phyloP scores from a whole-genome alignment of 2,888 invertebrate species.

The Rhamnusium bicolor region DNA sequence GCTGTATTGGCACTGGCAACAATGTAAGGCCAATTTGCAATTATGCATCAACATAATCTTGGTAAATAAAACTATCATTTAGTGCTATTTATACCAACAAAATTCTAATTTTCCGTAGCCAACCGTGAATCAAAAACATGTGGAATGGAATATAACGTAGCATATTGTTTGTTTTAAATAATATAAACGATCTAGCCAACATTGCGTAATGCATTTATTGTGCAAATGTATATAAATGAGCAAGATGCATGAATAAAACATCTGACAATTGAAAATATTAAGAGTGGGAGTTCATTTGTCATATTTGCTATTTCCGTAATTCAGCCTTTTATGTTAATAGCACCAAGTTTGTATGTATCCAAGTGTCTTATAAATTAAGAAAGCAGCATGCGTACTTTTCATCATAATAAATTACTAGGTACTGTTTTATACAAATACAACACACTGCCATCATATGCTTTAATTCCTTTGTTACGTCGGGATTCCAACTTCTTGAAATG shows the following conservation, averaged over 20 bases:
- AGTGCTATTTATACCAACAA: too few species aligned
- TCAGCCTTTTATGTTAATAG: slow-evolving; percentile 57
- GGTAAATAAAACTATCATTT: too few species aligned
- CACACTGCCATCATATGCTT: slow-evolving; percentile 11
- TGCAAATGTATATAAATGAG: slow-evolving; percentile 49
- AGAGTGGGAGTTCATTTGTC: slow-evolving; percentile 60
- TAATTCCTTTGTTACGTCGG: slow-evolving; percentile 15
- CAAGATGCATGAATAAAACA: slow-evolving; percentile 60
- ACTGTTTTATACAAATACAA: slow-evolving; percentile 25
- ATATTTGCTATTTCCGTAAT: slow-evolving; percentile 60
- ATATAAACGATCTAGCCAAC: slow-evolving; percentile 18
- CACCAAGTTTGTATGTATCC: slow-evolving; percentile 45
- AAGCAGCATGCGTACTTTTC: slow-evolving; percentile 50
- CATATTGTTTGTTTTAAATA: slow-evolving; percentile 26
- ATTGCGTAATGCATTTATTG: slow-evolving; percentile 37
- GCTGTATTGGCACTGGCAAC: too few species aligned
- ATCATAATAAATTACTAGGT: slow-evolving; percentile 45
- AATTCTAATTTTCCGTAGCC: too few species aligned
- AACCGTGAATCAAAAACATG: too few species aligned
- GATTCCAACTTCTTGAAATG: slow-evolving; percentile 11
- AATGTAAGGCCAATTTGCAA: too few species aligned
- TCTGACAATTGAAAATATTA: slow-evolving; percentile 61
- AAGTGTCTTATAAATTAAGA: slow-evolving; percentile 54
- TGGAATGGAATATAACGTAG: too few species aligned
- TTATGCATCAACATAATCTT: too few species aligned